Percentiles rank a stretch among this genome's conserved stretches.
Evolutionary conservation across 2,797 vertebrate genomes (phyloP).

Genomic region (Trichosurus vulpecula): DNA sequence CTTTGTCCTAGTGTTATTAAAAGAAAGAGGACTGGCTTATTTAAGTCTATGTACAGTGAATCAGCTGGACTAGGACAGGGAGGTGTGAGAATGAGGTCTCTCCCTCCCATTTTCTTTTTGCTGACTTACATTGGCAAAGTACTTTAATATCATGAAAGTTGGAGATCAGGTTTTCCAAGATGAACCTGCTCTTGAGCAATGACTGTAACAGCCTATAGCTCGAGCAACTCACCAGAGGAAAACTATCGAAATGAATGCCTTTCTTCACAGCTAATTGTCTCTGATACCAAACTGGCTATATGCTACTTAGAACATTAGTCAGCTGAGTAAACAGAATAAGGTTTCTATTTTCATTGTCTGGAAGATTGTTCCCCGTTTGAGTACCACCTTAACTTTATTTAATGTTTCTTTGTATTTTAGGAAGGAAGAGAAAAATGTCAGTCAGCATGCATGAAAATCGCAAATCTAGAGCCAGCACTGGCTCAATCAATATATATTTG

Average conservation of each 20-base stretch:
- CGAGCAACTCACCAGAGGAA: conserved; percentile 67
- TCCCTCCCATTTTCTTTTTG: conserved; percentile 67
- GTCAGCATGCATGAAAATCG: conserved; percentile 99
- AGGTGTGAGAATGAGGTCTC: conserved; percentile 77
- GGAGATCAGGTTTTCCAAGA: conserved; percentile 86
- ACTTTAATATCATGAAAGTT: conserved; percentile 73
- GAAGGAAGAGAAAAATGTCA: conserved; percentile 97
- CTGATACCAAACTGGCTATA: not conserved
- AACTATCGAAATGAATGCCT: conserved; percentile 6
- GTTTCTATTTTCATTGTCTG: not conserved
- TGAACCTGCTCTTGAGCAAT: conserved; percentile 82
- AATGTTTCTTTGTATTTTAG: conserved; percentile 82
- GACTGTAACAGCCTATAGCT: conserved; percentile 67
- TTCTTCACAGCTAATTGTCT: conserved; percentile 54
- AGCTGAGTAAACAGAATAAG: not conserved
- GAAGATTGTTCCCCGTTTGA: conserved; percentile 26
- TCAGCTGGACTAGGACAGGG: conserved; percentile 78
- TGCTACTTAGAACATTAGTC: not conserved
- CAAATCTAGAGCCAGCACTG: conserved; percentile 96
- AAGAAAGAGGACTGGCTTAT: conserved; percentile 78
- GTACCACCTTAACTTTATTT: conserved; percentile 54
- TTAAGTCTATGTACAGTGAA: conserved; percentile 80
- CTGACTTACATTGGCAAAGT: conserved; percentile 65
- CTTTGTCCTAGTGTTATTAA: conserved; percentile 82
- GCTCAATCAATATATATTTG: conserved; percentile 98